Base-by-base conservation (phyloP, 2,113 vertebrate species). In the Atherinomorus stipes region DNA sequence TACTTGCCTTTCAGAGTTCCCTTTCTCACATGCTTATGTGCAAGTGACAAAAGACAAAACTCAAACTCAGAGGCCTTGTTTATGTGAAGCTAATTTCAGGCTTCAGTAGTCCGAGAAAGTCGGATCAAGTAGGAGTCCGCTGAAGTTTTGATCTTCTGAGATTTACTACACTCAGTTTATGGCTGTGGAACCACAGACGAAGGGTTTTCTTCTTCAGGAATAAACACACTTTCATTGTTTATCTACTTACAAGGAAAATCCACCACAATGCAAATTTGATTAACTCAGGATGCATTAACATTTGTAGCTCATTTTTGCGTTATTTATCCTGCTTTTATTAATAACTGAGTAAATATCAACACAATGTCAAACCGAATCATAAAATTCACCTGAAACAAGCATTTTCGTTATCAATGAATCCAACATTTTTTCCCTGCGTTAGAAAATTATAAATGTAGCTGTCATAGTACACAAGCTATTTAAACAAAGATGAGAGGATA, bases 141-240 rank as follows among this genome's bases (percentile, higher is more conserved):
- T 38, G 54, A 56, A 56, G 51, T 65, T 44, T 44, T 18, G 13
- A 18, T 44, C 42, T 44, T 44, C 22, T 51, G 16, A 52, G 23
- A 66, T 50, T 53, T 47, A 9, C 13, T 19, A 34, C 49, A 53
- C 13, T 6, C 25, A 19, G 40, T 49, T 21, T 23, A 38, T 66
- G n/a, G 53, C 19, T 31, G 23, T 54, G 18, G 19, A n/a, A 25
- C 7, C 0, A 8, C 4, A 40, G 37, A 59, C 13, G 67, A 28
- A 40, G 28, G 34, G 44, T 59, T 50, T 22, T 57, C 44, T n/a
- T 50, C 28, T 9, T 26, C 19, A 28, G 12, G 54, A 66, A 51
- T 52, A 34, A 60, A 53, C 16, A 37, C 49, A 34, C 4, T 16
- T 64, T 51, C n/a, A 64, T 50, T 50, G 34, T 63, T 37, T 64